Base-by-base conservation (phyloP, 2,888 invertebrate species). In the Buathra laborator region DNA sequence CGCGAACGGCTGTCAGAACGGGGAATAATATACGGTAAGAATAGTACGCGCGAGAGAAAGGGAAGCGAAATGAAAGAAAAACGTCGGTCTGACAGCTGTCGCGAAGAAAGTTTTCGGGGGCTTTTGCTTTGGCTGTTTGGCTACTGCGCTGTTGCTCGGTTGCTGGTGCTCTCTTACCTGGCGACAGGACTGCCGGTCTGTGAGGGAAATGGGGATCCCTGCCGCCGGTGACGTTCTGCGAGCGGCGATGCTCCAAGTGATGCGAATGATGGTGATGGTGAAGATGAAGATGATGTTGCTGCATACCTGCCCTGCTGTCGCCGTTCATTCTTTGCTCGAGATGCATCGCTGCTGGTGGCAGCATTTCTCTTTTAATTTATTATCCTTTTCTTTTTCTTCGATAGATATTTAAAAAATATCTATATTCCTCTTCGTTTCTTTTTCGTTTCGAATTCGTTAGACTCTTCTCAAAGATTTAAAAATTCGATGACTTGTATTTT, bases 341-440 rank as follows among this genome's bases (percentile, higher is more conserved):
- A 87, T 90, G 90, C 87, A 92, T 88, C 16, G 89, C 88, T 46
- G 87, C 87, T 62, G 91, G 90, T 59, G 90, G 90, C 83, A 91
- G 86, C 90, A 91, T 90, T 68, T 74, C 85, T 56, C 59, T 29
- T 51, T 62, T 74, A 68, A 5, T 37, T 37, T 5, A 37, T 37
- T 64, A 2, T 64, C 53, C 66, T n/a, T 5, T 53, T 66, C n/a
- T 56, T 44, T 72, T 66, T n/a, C 29, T 46, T 29, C 29, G 14
- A 53, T 29, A n/a, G 12, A 72, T 5, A 19, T n/a, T n/a, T 48
- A 56, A 51, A 56, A 51, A 72, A 14, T 70, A 16, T 59, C 56
- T 37, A 4, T 56, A 43, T 62, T 16, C 14, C 51, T 32, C 59
- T 32, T 62, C 53, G n/a, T n/a, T 14, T 44, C 53, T 68, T 64